These are phyloP conservation scores for Emys orbicularis DNA, from an alignment of 2,797 vertebrate genomes.

Conservation along the genomic window DNA sequence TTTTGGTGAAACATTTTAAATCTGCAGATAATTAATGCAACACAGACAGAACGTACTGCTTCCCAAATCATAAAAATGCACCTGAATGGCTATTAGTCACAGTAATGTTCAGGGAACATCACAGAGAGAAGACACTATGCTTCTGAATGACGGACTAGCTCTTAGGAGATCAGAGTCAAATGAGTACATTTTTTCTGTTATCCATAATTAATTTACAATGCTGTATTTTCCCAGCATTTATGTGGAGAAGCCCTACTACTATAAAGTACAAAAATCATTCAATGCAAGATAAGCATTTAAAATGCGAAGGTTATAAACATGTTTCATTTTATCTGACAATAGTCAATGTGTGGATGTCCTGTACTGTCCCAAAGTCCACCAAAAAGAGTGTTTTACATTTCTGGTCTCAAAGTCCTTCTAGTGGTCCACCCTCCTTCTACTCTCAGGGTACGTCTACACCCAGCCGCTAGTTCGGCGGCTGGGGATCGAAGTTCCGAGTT, in stretches of 20 bases:
- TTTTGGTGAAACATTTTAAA: slow-evolving; percentile 22
- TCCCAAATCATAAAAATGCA: slow-evolving; percentile 20
- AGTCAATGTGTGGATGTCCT: neutral
- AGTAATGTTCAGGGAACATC: slow-evolving; percentile 40
- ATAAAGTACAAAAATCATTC: neutral
- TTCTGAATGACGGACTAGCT: neutral
- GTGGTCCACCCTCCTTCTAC: no score
- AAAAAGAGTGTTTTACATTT: neutral
- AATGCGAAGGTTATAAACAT: neutral
- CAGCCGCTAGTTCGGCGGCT: no score
- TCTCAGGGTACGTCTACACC: no score
- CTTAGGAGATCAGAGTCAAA: neutral
- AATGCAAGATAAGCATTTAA: neutral
- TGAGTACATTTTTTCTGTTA: neutral
- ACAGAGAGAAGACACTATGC: slow-evolving; percentile 39
- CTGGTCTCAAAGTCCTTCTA: neutral
- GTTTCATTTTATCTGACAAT: neutral
- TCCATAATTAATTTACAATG: neutral
- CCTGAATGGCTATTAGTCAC: neutral
- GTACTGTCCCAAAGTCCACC: neutral
- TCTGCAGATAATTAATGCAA: slow-evolving; percentile 12
- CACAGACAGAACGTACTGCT: neutral
- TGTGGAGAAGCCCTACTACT: neutral
- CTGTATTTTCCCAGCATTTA: neutral
- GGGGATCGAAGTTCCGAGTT: no score